Conservation (phyloP, 1,140 invertebrate species). For the Daktulosphaira vitifoliae region DNA sequence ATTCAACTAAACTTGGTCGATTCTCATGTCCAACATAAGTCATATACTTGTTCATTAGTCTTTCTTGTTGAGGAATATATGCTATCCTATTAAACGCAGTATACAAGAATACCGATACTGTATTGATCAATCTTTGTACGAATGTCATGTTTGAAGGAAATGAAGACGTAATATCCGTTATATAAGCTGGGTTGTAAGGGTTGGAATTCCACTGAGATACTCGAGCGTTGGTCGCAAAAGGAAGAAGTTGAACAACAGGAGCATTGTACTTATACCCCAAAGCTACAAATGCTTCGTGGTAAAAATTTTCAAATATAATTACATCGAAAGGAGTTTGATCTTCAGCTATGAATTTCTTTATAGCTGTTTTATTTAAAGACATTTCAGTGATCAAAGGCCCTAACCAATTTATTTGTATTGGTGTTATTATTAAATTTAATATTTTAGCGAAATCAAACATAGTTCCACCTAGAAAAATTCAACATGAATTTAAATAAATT, state of each 20-base stretch:
- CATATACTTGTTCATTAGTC: slow-evolving; percentile 34
- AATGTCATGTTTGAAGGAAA: slow-evolving; percentile 16
- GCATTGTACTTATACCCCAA: slow-evolving; percentile 13
- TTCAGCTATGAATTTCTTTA: not conserved
- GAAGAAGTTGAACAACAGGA: slow-evolving; percentile 10
- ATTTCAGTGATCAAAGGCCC: slow-evolving; percentile 1
- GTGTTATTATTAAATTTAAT: not conserved
- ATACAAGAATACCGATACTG: not conserved
- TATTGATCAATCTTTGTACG: not conserved
- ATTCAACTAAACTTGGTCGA: slow-evolving; percentile 35
- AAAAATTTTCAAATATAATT: slow-evolving; percentile 7
- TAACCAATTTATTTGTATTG: slow-evolving; percentile 1
- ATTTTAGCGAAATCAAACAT: not conserved
- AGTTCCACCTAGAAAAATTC: slow-evolving; percentile 2
- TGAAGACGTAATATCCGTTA: not conserved
- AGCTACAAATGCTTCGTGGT: slow-evolving; percentile 15
- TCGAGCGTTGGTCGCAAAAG: not conserved
- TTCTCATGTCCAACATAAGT: slow-evolving; percentile 35
- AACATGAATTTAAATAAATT: too few species aligned
- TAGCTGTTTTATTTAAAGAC: not conserved
- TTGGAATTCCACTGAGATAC: slow-evolving; percentile 24
- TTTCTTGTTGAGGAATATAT: slow-evolving; percentile 28
- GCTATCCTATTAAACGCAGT: not conserved
- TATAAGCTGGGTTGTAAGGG: slow-evolving; percentile 16
- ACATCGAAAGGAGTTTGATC: not conserved